Conservation (phyloP, 2,797 vertebrate species). For the Cuculus canorus region DNA sequence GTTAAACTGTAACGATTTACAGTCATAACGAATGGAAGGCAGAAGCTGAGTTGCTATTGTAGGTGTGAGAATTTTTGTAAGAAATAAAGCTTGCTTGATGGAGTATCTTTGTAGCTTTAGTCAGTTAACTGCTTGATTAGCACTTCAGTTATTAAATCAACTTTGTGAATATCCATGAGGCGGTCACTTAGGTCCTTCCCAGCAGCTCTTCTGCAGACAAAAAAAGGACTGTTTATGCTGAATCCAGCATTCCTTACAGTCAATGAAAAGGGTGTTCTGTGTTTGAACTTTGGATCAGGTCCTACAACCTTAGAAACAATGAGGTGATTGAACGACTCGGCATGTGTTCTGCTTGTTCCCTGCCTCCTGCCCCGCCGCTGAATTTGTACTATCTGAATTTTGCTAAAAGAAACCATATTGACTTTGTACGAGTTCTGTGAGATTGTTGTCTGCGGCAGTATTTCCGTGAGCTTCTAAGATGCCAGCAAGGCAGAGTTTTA, state of each 20-base stretch:
- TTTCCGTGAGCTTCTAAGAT: background rate
- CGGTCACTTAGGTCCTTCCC: background rate
- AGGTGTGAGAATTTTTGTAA: background rate
- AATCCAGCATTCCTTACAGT: background rate
- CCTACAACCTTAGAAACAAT: background rate
- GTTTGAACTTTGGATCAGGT: background rate
- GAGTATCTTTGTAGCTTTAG: background rate
- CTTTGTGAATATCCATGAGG: background rate
- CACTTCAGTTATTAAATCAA: background rate
- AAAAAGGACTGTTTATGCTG: background rate
- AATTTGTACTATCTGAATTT: background rate
- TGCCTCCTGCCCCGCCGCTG: background rate
- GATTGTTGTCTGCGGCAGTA: background rate
- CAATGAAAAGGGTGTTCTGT: background rate
- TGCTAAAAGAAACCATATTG: background rate
- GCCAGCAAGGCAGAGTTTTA: background rate
- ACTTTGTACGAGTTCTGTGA: background rate
- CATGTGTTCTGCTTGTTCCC: background rate
- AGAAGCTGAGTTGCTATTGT: background rate
- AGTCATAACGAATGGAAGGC: background rate
- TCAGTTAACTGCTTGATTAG: background rate
- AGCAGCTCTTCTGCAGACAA: background rate
- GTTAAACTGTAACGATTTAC: background rate
- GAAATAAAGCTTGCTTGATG: background rate
- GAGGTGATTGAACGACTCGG: background rate